A percentile compares a stretch with the other conserved stretches of the same genome.
These are phyloP conservation scores for Porites rus DNA, from an alignment of 92 coral and sea anemone species.

Conservation along the genomic window DNA sequence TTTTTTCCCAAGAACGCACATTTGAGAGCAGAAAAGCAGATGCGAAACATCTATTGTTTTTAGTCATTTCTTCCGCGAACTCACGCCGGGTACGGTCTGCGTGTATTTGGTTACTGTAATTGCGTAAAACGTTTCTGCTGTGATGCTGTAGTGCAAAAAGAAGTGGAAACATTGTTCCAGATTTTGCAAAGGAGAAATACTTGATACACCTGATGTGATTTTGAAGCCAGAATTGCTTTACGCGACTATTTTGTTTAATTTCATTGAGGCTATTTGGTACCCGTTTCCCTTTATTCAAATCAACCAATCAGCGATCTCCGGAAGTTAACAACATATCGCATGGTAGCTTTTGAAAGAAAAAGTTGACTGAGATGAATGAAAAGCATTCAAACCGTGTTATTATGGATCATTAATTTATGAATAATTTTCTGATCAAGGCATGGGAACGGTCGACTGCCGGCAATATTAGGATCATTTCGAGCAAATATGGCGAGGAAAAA, in stretches of 20 bases:
- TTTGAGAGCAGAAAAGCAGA: too few relatives aligned
- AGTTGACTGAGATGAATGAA: slow-evolving; percentile 9
- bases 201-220: neutral
- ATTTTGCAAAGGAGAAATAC: neutral
- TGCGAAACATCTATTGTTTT: too few relatives aligned
- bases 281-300: slow-evolving; percentile 25
- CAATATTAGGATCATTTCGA: neutral
- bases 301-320: slow-evolving; percentile 25
- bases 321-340: neutral
- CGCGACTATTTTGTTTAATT: slow-evolving; percentile 6
- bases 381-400: slow-evolving; percentile 7
- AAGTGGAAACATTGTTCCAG: too few relatives aligned
- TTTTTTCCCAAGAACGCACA: too few relatives aligned
- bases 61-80: too few relatives aligned
- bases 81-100: too few relatives aligned
- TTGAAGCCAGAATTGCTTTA: neutral
- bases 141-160: too few relatives aligned
- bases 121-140: too few relatives aligned
- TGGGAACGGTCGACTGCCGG: neutral
- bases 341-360: slow-evolving; percentile 21
- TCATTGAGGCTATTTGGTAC: slow-evolving; percentile 27
- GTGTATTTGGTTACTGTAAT: too few relatives aligned
- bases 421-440: slow-evolving; percentile 36
- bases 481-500: slow-evolving; percentile 23
- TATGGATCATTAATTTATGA: slow-evolving; percentile 53